Base-by-base conservation (phyloP, 2,888 invertebrate species). In the Maniola hyperantus region DNA sequence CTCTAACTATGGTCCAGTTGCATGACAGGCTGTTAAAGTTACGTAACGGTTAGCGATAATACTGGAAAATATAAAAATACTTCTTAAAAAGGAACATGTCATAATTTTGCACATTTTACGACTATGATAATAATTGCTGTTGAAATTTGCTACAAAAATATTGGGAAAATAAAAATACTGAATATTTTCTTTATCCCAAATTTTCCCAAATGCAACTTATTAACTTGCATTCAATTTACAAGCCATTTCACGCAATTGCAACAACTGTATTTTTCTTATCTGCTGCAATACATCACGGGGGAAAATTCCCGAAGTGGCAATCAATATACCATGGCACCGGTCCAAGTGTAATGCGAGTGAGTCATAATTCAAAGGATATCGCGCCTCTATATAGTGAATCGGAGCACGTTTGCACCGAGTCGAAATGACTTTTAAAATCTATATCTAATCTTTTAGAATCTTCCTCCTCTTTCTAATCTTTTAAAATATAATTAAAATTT, bases 321-420 rank as follows among this genome's bases (percentile, higher is more conserved):
- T 76, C 76, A 75, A 76, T 76, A 76, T 72, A 72, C 65, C 66
- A 71, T 76, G 76, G 76, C 76, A 73, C 71, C 61, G 74, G 68
- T 75, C 76, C 76, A 76, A 76, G 72, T 72, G 71, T 74, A 74
- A 74, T 72, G 72, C 74, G 69, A 73, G 71, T 73, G 74, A 74
- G 68, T 74, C 72, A 73, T 74, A 74, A 74, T 72, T 74, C 72
- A 73, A 66, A 68, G 73, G 74, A 73, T 72, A 73, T 74, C 71
- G 67, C 72, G 71, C 72, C 71, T 72, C 67, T 61, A 69, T 61
- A 69, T 66, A 68, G 64, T 61, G 62, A 44, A 62, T 63, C 70
- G 15, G 64, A 39, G 59, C 57, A n/a, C 58, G 64, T 71, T 71
- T 59, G 63, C 58, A 71, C 20, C 13, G 11, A n/a, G 26, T 62